Base-by-base conservation (phyloP, 2,888 invertebrate genomes). In the Girardia tigrina region DNA sequence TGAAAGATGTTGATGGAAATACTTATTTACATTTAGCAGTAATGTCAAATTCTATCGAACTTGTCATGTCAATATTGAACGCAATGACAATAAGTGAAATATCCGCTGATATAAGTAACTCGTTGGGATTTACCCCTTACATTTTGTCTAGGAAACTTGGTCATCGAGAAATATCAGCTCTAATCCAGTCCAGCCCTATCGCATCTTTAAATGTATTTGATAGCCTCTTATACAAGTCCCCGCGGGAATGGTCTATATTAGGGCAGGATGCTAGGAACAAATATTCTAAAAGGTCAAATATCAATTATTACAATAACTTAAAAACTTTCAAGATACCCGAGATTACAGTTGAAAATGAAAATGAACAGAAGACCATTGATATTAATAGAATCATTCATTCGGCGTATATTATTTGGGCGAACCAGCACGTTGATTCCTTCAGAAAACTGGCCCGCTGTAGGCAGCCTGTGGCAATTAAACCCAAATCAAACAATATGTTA, bases 21-120 rank as follows among this genome's bases (percentile, higher is more conserved):
- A 73, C 29, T 1, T 73, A 73, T 73, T 26, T 73, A 4, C 73
- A 73, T 36, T 73, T 73, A 36, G 73, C 73, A 26, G 73, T 73
- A 1, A 73, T 73, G 28, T 73, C 73, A 2, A 36, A 36, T 26
- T 8, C 6, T 69, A 20, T 73, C 36, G 73, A 73, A 26, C 28
- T 36, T 73, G 73, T 36, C 12, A 29, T 23, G 16, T 69, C 36
- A 26, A 73, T 73, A 26, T 73, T 28, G 20, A n/a, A 73, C 8
- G 36, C 69, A 28, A 73, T 73, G 73, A 29, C 23, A 27, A 36
- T 4, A 29, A 73, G 23, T 26, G 42, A 36, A 29, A 29, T 73
- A 16, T 36, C 16, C 36, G 36, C 8, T 36, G 73, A 73, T n/a
- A 73, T 36, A n/a, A 26, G 26, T 12, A 73, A 73, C 23, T 16